Evolutionary conservation across 2,113 vertebrate species (phyloP).

Genomic region (Rhinolophus ferrumequinum): DNA sequence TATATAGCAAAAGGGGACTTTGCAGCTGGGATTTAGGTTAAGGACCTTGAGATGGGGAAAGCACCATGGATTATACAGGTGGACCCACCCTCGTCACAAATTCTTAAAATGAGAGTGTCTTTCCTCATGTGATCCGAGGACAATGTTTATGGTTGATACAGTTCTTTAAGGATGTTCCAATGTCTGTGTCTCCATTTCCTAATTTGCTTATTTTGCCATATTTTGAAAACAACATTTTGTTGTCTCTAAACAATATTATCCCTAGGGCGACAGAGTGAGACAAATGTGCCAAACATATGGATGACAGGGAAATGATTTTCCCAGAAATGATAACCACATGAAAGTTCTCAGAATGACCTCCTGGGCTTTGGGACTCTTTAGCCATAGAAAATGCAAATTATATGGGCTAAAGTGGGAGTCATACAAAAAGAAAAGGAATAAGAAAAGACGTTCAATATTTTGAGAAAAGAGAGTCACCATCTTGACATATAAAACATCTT

Average conservation of each 20-base stretch:
- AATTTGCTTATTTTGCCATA: conserved; percentile 25
- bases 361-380: conserved; percentile 21
- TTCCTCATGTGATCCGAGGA: neutral
- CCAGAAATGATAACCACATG: conserved; percentile 48
- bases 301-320: neutral
- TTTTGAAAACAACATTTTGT: neutral
- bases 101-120: neutral
- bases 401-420: neutral
- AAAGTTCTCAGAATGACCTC: conserved; percentile 26
- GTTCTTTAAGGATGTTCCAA: neutral
- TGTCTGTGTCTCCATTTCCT: conserved; percentile 15
- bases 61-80: neutral
- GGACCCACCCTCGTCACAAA: neutral
- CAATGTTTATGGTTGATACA: neutral
- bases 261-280: neutral
- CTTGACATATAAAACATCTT: neutral
- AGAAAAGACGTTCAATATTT: neutral
- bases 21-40: neutral
- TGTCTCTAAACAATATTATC: conserved; percentile 11
- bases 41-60: neutral
- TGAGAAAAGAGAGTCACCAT: conserved; percentile 24
- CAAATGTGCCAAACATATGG: neutral
- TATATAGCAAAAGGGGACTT: neutral
- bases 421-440: neutral
- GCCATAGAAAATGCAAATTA: conserved; percentile 41